phyloP scores from a whole-genome alignment of 2,113 vertebrate species.

The Apus apus region DNA sequence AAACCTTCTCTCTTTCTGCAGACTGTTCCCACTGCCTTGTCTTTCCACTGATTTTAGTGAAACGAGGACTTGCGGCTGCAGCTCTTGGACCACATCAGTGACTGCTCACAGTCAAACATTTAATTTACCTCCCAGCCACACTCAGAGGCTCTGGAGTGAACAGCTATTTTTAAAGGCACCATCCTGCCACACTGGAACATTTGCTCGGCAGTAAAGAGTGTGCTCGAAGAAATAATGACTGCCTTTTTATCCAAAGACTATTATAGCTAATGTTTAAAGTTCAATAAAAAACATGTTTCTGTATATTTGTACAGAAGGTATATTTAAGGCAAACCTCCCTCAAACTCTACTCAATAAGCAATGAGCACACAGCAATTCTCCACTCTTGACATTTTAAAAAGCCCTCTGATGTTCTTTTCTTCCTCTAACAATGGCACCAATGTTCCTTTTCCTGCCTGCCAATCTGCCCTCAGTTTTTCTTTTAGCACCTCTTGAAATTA shows the following conservation, averaged over 20 bases:
- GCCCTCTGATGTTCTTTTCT: constrained; percentile 56
- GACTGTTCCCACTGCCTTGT: background rate
- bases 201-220: constrained; percentile 35
- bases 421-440: constrained; percentile 8
- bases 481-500: constrained; percentile 36
- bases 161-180: constrained; percentile 60
- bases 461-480: background rate
- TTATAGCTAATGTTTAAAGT: constrained; percentile 57
- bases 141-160: constrained; percentile 7
- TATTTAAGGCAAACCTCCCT: constrained; percentile 55
- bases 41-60: constrained; percentile 13
- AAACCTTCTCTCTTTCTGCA: background rate
- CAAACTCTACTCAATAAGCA: constrained; percentile 28
- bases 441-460: constrained; percentile 39
- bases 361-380: constrained; percentile 40
- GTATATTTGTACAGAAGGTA: constrained; percentile 21
- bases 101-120: constrained; percentile 40
- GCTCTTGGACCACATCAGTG: constrained; percentile 42
- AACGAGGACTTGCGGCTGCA: background rate
- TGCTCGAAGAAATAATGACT: constrained; percentile 58
- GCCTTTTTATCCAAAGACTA: constrained; percentile 53
- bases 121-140: constrained; percentile 44
- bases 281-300: constrained; percentile 60
- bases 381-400: constrained; percentile 53
- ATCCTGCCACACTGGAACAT: constrained; percentile 33